Base-by-base conservation (phyloP, 2,888 invertebrate genomes). In the Eilema griseolum region DNA sequence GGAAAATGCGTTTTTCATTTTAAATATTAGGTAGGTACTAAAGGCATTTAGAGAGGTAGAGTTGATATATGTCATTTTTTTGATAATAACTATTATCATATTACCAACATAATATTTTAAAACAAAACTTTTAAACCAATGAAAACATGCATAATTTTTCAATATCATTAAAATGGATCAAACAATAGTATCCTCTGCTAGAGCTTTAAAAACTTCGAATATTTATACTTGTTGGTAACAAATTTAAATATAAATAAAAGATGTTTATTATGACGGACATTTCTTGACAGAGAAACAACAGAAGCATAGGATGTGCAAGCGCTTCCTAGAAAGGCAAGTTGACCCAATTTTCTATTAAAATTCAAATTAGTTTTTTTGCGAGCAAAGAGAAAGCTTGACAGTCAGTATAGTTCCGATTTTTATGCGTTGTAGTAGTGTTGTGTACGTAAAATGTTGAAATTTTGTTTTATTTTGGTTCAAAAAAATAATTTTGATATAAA, bases 351-450 rank as follows among this genome's bases (percentile, higher is more conserved):
- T 92, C 89, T 89, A 90, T 91, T 82, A 89, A 92, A 91, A 95
- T 95, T 94, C 91, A 95, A 95, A 95, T 94, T 84, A 92, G 90
- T 90, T 94, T 95, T 93, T 94, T 91, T 84, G 92, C 92, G 73
- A 74, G 86, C 77, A 86, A 92, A 93, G 93, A 94, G 95, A 95
- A 95, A 95, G 94, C 93, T 79, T 69, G 28, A 63, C 74, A 79
- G 86, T 84, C 92, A 94, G 95, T 94, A 75, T 83, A 84, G 82
- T 84, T 81, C 80, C 78, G 89, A 90, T 88, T 90, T 89, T 90
- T 87, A 90, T 69, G 73, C 89, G 89, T 85, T 91, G 86, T 89
- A 92, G 93, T 91, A 87, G 93, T 93, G 93, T 74, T 77, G 83
- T 75, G 82, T 83, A 85, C 85, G 79, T 74, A 84, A 86, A 81